Percentiles rank a stretch among this genome's conserved stretches.
Conservation (phyloP, 2,797 vertebrate species). For the Choloepus didactylus region DNA sequence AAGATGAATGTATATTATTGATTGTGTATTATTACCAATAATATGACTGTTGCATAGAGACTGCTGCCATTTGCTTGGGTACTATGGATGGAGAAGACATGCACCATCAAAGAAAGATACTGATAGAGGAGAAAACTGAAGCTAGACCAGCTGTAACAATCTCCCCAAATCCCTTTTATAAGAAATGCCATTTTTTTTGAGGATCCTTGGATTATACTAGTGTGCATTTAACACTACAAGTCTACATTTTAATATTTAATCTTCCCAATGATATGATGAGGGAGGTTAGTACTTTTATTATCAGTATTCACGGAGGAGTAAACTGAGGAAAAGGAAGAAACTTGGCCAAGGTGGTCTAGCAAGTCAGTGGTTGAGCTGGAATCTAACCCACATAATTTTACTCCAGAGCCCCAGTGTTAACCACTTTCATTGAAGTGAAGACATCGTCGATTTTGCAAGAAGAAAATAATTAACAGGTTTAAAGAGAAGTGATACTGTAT, state of each 20-base stretch:
- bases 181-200: no score
- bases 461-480: conserved; percentile 56
- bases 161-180: no score
- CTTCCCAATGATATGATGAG: background rate
- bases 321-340: background rate
- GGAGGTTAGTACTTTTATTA: background rate
- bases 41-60: background rate
- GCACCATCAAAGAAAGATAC: no score
- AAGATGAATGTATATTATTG: background rate
- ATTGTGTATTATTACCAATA: background rate
- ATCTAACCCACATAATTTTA: background rate
- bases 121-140: no score
- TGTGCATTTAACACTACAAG: no score
- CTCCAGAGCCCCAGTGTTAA: background rate
- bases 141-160: no score
- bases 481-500: conserved; percentile 43
- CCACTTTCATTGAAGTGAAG: background rate
- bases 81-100: no score
- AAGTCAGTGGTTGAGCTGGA: background rate
- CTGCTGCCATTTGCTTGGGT: background rate
- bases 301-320: background rate
- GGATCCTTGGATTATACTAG: no score
- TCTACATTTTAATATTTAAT: background rate
- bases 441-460: conserved; percentile 9
- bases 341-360: background rate